Evolutionary conservation across 2,888 invertebrate species (phyloP).

Genomic region (Creontiades dilutus): DNA sequence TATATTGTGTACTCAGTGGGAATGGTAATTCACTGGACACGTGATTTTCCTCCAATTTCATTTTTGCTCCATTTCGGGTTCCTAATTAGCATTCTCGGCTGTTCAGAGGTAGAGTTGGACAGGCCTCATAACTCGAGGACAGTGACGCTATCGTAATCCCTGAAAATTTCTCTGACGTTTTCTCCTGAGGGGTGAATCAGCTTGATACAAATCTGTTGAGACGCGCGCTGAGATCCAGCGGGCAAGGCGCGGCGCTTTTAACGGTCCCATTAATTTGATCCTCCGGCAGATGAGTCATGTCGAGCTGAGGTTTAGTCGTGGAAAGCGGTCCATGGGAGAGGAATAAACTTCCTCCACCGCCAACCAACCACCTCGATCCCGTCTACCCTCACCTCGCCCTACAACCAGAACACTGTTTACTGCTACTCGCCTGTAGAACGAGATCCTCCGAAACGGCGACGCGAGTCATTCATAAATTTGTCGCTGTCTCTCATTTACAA

Average conservation of each 20-base stretch:
- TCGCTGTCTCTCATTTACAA: conserved; percentile 17
- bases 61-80: neutral
- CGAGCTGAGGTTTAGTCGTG: neutral
- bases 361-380: neutral
- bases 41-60: conserved; percentile 35
- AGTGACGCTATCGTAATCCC: neutral
- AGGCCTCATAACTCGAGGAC: neutral
- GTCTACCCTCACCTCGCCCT: neutral
- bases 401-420: neutral
- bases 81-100: neutral
- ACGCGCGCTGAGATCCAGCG: conserved; percentile 25
- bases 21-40: neutral
- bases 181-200: conserved; percentile 33
- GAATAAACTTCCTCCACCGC: conserved; percentile 30
- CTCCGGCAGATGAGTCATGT: conserved; percentile 53
- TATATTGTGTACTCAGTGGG: too few species aligned
- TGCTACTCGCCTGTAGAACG: neutral
- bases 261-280: conserved; percentile 55
- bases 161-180: conserved; percentile 52
- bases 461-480: conserved; percentile 7
- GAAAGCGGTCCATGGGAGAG: neutral
- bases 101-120: neutral
- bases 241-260: conserved; percentile 33
- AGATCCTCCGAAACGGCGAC: conserved; percentile 6
- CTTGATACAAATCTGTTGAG: conserved; percentile 59